These are phyloP conservation scores for Mormyrus lacerda DNA, from an alignment of 2,113 vertebrate species.

Conservation along the genomic window DNA sequence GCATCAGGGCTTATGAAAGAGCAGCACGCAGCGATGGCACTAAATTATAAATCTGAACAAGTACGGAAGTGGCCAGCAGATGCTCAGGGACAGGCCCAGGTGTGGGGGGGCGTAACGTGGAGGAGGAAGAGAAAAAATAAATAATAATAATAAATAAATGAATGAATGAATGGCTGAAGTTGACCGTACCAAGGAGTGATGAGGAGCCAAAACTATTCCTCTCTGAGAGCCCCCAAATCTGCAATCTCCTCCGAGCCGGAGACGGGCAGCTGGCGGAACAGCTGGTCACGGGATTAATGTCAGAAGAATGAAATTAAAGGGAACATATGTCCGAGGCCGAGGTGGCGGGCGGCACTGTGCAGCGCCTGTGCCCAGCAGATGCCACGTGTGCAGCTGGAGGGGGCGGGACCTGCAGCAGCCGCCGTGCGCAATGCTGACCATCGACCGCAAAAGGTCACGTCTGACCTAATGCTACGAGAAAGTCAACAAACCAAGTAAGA, in stretches of 20 bases:
- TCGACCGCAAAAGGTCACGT: constrained; percentile 94
- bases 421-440: constrained; percentile 61
- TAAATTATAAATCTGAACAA: constrained; percentile 37
- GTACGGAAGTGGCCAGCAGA: constrained; percentile 21
- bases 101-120: background rate
- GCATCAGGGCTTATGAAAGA: constrained; percentile 27
- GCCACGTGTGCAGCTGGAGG: constrained; percentile 89
- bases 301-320: constrained; percentile 99
- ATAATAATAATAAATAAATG: constrained; percentile 61
- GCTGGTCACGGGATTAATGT: constrained; percentile 99
- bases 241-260: constrained; percentile 70
- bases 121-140: constrained; percentile 41
- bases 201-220: constrained; percentile 62
- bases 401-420: constrained; percentile 53
- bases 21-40: background rate
- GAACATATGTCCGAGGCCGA: constrained; percentile 99
- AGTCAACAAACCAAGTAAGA: background rate
- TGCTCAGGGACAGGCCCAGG: constrained; percentile 23
- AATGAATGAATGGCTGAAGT: constrained; percentile 30
- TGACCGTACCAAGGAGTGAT: constrained; percentile 55
- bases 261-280: constrained; percentile 98
- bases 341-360: constrained; percentile 85
- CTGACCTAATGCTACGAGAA: constrained; percentile 71
- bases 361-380: constrained; percentile 73
- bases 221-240: constrained; percentile 71